Percentiles rank a stretch among this genome's conserved stretches.
phyloP scores from a whole-genome alignment of 2,797 vertebrate species.

The Gephyroberyx darwinii region DNA sequence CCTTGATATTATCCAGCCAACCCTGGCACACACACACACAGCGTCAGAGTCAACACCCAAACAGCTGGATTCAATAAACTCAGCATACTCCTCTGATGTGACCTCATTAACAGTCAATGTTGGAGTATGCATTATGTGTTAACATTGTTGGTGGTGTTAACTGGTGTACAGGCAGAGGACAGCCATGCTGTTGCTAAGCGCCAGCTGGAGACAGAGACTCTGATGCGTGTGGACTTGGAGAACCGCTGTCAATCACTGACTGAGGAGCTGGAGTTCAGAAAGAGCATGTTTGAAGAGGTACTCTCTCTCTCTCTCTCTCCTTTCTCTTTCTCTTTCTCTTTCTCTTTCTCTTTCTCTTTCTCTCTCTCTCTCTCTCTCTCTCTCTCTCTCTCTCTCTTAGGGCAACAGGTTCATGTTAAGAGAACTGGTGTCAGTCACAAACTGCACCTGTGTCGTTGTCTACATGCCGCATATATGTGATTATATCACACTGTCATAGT shows the following conservation, averaged over 20 bases:
- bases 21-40: no score
- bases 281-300: constrained; percentile 95
- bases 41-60: no score
- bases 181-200: constrained; percentile 90
- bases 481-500: no score
- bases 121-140: background rate
- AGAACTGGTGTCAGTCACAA: background rate
- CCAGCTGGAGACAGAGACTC: constrained; percentile 94
- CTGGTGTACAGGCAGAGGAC: constrained; percentile 75
- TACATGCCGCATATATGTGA: no score
- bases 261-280: constrained; percentile 96
- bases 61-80: no score
- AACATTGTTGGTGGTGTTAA: background rate
- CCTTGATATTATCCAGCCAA: no score
- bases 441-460: background rate
- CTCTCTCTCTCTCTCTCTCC: no score
- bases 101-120: background rate
- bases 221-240: constrained; percentile 95
- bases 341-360: no score
- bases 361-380: no score
- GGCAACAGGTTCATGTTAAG: background rate
- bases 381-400: constrained; percentile 36
- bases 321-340: no score
- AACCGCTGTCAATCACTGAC: constrained; percentile 94
- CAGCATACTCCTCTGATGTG: background rate